Evolutionary conservation across 2,888 invertebrate species (phyloP), one percentile per base, ranked within the genome.

Genomic region (Athalia rosae): DNA sequence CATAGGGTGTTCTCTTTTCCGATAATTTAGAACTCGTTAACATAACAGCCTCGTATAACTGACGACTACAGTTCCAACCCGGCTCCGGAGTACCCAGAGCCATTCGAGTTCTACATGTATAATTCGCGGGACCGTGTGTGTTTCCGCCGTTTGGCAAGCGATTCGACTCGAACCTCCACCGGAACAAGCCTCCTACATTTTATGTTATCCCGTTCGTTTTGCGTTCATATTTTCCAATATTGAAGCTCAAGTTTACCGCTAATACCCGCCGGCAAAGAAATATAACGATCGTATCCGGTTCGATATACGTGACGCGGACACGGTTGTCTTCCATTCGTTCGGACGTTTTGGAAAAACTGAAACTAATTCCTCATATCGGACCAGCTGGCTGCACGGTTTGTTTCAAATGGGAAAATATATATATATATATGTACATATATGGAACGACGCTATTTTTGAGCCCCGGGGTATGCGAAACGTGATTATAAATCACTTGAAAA

Each of bases 21-120:
- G 88, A 87, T 87, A 88, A 88, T 87, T 88, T 85, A 85, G 82
- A 82, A 83, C 82, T 85, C 86, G 87, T 87, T 87, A 87, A 85
- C 86, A 85, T 84, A 83, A 85, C 83, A 81, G 47, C 28, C 8
- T 28, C 53, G 41, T 58, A 13, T 43, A 59, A 11, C 41, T 11
- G 45, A 45, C 13, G 74, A 45, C 41, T 53, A n/a, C n/a, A 3
- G 53, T 53, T 53, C 11, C 28, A 28, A 43, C 11, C 11, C 28
- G 28, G 43, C 11, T 15, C 15, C 67, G 53, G 48, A 67, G 53
- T 11, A n/a, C 67, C 63, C 50, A 15, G 11, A 11, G 53, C 53
- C 28, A 15, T 28, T 28, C 2, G 28, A 28, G 28, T 28, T 28
- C 8, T 41, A 0, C 13, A 15, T 3, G 6, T 58, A n/a, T 4